phyloP scores from a whole-genome alignment of 2,888 invertebrate genomes.

The Tolmerus cingulatus region DNA sequence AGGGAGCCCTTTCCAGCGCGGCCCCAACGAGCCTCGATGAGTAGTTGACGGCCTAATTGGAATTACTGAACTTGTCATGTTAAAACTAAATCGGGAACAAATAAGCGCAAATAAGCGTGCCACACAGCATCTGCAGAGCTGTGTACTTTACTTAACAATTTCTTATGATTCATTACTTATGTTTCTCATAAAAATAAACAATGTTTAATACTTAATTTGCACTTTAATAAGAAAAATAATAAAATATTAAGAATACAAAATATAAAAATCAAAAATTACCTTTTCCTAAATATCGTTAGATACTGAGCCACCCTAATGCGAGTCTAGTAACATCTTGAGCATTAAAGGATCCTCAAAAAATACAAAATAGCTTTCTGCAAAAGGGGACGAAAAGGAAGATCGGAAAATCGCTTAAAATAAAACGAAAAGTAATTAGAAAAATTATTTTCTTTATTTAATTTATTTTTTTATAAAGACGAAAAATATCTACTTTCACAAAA shows the following conservation, averaged over 20 bases:
- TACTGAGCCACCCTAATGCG: too few species aligned
- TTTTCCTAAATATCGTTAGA: too few species aligned
- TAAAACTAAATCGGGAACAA: neutral
- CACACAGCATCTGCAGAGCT: neutral
- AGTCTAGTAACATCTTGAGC: too few species aligned
- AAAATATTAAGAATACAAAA: too few species aligned
- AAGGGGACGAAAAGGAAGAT: too few species aligned
- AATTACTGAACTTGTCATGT: neutral
- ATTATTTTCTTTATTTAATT: conserved; percentile 38
- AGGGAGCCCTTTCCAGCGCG: neutral
- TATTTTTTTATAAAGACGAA: conserved; percentile 27
- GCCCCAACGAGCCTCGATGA: neutral
- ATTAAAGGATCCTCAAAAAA: too few species aligned
- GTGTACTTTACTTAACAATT: neutral
- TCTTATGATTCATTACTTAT: too few species aligned
- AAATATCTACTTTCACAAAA: conserved; percentile 38
- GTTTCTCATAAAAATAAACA: too few species aligned
- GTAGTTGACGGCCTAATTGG: neutral
- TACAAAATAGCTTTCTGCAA: too few species aligned
- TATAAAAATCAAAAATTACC: too few species aligned
- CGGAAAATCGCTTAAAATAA: neutral
- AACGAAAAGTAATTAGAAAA: conserved; percentile 2
- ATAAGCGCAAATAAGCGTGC: neutral
- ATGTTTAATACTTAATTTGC: too few species aligned
- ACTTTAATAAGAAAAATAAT: too few species aligned